Percentiles rank a stretch among this genome's conserved stretches.
These are phyloP conservation scores for Xenopus petersii DNA, from an alignment of 2,797 vertebrate genomes.

Conservation along the genomic window DNA sequence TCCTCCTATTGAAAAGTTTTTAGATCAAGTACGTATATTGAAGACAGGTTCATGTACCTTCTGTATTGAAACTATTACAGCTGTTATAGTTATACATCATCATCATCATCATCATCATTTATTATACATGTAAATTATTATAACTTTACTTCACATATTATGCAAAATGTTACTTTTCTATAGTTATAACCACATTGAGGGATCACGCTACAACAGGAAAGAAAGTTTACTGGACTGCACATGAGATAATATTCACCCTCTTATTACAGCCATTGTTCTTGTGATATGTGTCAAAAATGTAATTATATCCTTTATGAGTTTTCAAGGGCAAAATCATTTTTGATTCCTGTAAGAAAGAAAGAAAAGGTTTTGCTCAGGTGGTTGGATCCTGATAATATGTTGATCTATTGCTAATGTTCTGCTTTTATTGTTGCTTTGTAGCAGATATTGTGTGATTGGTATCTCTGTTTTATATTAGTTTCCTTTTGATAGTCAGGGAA, in stretches of 20 bases:
- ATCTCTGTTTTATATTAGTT: constrained; percentile 6
- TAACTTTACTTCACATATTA: constrained; percentile 19
- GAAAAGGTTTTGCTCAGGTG: constrained; percentile 14
- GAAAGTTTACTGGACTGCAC: constrained; percentile 7
- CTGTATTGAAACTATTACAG: neutral
- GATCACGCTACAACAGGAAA: constrained; percentile 19
- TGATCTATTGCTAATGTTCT: constrained; percentile 25
- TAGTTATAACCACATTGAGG: constrained; percentile 24
- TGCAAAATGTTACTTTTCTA: constrained; percentile 26
- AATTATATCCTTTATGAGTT: constrained; percentile 36
- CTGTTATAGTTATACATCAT: constrained; percentile 4
- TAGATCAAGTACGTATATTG: neutral
- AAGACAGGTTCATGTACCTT: neutral
- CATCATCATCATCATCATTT: too few species aligned
- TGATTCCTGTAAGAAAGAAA: constrained; percentile 16
- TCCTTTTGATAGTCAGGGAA: too few species aligned
- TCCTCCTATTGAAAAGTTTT: too few species aligned
- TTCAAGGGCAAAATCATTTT: constrained; percentile 41
- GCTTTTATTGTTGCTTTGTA: constrained; percentile 26
- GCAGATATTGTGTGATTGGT: constrained; percentile 16
- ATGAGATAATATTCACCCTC: constrained; percentile 26
- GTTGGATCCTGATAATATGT: constrained; percentile 14
- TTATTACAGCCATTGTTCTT: constrained; percentile 26
- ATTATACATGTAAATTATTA: constrained; percentile 33
- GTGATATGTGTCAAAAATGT: constrained; percentile 32